Percentiles rank a stretch among this genome's conserved stretches.
Conservation (phyloP, 2,888 invertebrate species). For the Nomada ruficornis region DNA sequence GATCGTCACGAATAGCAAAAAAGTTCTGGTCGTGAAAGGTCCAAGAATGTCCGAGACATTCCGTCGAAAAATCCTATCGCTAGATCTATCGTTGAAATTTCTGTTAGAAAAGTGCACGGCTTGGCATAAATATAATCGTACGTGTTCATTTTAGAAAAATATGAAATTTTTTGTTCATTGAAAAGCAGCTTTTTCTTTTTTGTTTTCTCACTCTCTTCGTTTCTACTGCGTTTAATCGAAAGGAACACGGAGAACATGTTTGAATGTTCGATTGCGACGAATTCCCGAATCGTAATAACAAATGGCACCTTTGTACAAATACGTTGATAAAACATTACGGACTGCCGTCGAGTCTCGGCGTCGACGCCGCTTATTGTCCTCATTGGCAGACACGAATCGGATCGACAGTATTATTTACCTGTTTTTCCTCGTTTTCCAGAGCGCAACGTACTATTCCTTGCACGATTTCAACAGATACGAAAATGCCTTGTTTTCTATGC, state of each 20-base stretch:
- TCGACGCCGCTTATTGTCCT: slow-evolving; percentile 57
- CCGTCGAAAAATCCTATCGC: slow-evolving; percentile 20
- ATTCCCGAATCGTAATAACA: slow-evolving; percentile 8
- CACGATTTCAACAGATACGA: slow-evolving; percentile 59
- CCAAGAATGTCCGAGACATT: background rate
- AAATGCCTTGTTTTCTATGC: slow-evolving; percentile 42
- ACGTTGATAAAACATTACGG: slow-evolving; percentile 36
- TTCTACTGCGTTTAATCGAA: slow-evolving; percentile 26
- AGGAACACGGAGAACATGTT: slow-evolving; percentile 28
- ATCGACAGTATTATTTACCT: slow-evolving; percentile 19
- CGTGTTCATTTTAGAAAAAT: slow-evolving; percentile 32
- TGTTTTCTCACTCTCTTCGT: background rate
- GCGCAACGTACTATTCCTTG: slow-evolving; percentile 27
- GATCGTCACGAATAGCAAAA: background rate
- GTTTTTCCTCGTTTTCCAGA: slow-evolving; percentile 12
- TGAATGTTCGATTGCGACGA: slow-evolving; percentile 3
- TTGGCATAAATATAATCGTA: slow-evolving; percentile 33
- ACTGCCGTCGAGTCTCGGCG: slow-evolving; percentile 23
- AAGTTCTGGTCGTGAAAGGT: background rate
- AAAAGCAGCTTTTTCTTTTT: slow-evolving; percentile 28
- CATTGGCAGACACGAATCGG: slow-evolving; percentile 50
- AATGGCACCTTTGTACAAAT: slow-evolving; percentile 52
- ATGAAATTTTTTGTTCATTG: slow-evolving; percentile 42
- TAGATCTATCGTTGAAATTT: slow-evolving; percentile 22
- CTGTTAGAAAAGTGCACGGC: slow-evolving; percentile 38